Conservation (phyloP, 2,888 invertebrate species). For the Smittia sp. region DNA sequence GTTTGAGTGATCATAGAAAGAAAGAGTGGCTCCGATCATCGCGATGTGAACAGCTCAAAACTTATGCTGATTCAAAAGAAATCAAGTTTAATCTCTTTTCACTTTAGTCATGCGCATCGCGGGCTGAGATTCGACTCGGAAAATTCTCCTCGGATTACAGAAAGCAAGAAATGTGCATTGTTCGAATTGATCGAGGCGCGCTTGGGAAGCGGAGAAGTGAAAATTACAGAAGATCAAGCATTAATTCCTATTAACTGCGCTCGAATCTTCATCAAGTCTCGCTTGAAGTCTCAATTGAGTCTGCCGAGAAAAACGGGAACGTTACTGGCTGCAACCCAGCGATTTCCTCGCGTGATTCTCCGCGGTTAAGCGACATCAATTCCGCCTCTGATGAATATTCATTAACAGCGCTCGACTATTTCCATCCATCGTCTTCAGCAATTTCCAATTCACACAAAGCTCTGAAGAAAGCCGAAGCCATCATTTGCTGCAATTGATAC, state of each 20-base stretch:
- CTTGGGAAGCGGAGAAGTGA: background rate
- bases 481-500: constrained; percentile 3
- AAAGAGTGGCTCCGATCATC: background rate
- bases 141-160: background rate
- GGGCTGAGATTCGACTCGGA: no score
- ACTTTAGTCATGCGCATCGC: background rate
- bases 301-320: background rate
- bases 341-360: background rate
- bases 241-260: background rate
- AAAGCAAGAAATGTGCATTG: background rate
- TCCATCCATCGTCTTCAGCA: background rate
- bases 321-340: background rate
- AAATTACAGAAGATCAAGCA: background rate
- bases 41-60: no score
- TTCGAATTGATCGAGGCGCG: background rate
- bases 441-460: constrained; percentile 15
- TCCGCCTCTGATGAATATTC: background rate
- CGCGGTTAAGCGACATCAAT: constrained; percentile 14
- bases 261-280: background rate
- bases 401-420: background rate
- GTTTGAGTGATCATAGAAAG: no score
- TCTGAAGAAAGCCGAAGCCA: background rate
- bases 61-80: background rate
- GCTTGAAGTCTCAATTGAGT: background rate
- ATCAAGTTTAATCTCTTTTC: background rate